Conservation (phyloP, 2,113 vertebrate genomes). For the Hepsetus odoe region DNA sequence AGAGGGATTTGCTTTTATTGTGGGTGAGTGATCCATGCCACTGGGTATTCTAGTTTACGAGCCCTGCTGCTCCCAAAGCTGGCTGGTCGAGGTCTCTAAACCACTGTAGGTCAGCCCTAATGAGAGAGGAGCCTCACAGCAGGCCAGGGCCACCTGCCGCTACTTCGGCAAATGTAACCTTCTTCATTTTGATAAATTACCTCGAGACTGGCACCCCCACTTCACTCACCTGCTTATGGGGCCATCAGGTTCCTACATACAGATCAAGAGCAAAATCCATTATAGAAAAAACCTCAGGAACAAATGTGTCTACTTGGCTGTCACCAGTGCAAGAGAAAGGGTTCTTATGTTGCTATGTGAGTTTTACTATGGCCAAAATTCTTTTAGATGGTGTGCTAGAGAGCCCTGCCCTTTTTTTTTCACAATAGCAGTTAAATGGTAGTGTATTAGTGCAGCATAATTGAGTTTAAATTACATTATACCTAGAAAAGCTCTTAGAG, state of each 20-base stretch:
- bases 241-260: background rate
- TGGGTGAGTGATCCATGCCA: constrained; percentile 23
- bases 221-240: constrained; percentile 2
- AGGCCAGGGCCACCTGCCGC: background rate
- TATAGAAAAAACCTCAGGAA: background rate
- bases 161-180: background rate
- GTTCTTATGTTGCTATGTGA: background rate
- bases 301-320: background rate
- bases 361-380: background rate
- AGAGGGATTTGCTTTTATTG: constrained; percentile 10
- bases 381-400: background rate
- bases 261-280: constrained; percentile 23
- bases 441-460: background rate
- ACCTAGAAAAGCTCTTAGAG: background rate
- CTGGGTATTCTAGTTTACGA: constrained; percentile 9
- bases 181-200: constrained; percentile 27
- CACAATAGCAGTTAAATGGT: background rate
- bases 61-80: background rate
- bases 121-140: background rate
- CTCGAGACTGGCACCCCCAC: background rate
- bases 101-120: constrained; percentile 29
- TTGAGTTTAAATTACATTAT: constrained; percentile 2
- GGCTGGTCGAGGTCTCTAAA: background rate
- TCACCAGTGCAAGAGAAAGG: background rate
- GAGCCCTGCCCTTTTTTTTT: background rate